Conservation (phyloP, 2,888 invertebrate genomes). For the Tholera decimalis region DNA sequence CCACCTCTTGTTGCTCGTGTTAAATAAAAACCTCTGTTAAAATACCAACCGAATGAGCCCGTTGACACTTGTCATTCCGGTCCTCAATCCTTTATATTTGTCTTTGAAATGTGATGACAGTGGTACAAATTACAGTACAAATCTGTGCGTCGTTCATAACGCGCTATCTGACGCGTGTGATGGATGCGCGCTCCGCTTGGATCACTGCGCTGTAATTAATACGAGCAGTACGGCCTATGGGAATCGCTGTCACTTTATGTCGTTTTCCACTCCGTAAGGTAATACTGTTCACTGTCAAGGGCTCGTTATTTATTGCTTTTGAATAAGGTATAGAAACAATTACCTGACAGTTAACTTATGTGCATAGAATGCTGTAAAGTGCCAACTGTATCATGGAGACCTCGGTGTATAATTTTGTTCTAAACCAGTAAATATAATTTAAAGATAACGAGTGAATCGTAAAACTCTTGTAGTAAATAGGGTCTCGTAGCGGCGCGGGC, state of each 20-base stretch:
- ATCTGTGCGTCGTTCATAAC: constrained; percentile 90
- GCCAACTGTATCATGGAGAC: constrained; percentile 57
- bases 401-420: constrained; percentile 59
- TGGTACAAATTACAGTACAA: constrained; percentile 91
- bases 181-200: constrained; percentile 85
- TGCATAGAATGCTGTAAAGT: constrained; percentile 57
- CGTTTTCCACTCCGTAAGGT: constrained; percentile 84
- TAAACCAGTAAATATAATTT: constrained; percentile 80
- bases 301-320: constrained; percentile 78
- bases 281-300: constrained; percentile 81
- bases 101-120: constrained; percentile 92
- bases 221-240: constrained; percentile 82
- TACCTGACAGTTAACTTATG: constrained; percentile 66
- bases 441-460: constrained; percentile 88
- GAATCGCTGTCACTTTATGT: constrained; percentile 87
- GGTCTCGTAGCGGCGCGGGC: constrained; percentile 73
- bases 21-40: constrained; percentile 90
- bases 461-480: constrained; percentile 87
- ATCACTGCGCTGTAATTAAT: constrained; percentile 89
- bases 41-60: constrained; percentile 88
- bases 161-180: constrained; percentile 88
- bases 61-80: constrained; percentile 90
- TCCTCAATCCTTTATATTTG: constrained; percentile 91
- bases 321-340: constrained; percentile 76
- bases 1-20: constrained; percentile 90